These are phyloP conservation scores for Timema podura DNA, from an alignment of 2,888 invertebrate genomes.

Conservation along the genomic window DNA sequence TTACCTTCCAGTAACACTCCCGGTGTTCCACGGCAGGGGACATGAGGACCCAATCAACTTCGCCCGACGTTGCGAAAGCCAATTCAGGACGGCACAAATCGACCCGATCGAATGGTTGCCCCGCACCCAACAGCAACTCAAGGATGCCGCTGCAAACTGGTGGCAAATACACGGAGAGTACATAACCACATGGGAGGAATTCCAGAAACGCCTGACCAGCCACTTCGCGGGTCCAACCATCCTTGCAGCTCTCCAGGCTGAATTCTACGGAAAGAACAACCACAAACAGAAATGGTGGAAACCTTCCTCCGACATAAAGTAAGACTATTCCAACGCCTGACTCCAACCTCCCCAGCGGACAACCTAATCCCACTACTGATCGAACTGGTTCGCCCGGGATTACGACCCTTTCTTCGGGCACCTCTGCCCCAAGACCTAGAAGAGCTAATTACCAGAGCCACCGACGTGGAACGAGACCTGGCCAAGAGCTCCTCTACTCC, in stretches of 20 bases:
- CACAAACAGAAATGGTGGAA: neutral
- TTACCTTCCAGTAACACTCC: neutral
- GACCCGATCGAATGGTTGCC: neutral
- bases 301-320: neutral
- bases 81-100: neutral
- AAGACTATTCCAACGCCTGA: slow-evolving; percentile 1
- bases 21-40: neutral
- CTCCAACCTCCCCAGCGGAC: neutral
- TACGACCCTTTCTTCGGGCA: neutral
- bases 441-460: neutral
- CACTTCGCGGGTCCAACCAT: neutral
- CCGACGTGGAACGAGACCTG: neutral
- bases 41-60: neutral
- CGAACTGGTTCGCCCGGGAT: neutral
- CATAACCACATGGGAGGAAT: neutral
- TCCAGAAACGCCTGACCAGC: neutral
- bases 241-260: neutral
- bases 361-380: neutral
- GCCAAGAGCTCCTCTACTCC: neutral
- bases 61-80: neutral
- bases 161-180: neutral
- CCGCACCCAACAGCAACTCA: neutral
- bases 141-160: neutral
- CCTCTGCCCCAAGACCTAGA: neutral
- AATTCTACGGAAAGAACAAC: neutral